Evolutionary conservation across 1,140 invertebrate genomes (phyloP), one percentile per base, ranked within the genome.

Genomic region (Mylabris phalerata): DNA sequence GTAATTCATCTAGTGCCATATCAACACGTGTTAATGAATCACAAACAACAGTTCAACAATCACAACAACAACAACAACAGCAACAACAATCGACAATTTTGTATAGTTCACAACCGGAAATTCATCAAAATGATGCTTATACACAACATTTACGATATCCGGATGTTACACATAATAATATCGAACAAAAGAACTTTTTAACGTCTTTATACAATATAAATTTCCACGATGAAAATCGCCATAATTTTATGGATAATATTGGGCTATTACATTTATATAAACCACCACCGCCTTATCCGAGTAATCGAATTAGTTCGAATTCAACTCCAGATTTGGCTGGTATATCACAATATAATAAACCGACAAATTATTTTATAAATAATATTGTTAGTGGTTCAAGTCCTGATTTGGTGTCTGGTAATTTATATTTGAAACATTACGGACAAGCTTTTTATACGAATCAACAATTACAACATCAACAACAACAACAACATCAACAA

Each of bases 311-410:
- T 19, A 87, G 85, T 59, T 89, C 85, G 43, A 86, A 85, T 61
- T 90, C 88, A 5, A 92, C 88, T 0, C 90, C 90, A 1, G 89
- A 92, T 75, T 73, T 92, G 50, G 89, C 89, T 0, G 79, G 83
- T 9, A 83, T 83, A 3, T 82, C 82, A 27, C 79, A 79, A 68
- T 75, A 70, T 46, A 40, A 62, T 19, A 70, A 73, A 55, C 63
- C 66, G 7, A 64, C 65, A 9, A 55, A 46, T 42, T 48, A 67
- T 38, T 73, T 71, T 42, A 60, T 69, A 55, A 67, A 67, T 59
- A 69, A 65, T 11, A 78, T 86, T 63, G 85, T 87, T 1, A 84
- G 84, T 5, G 86, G 85, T 1, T 87, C 85, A 5, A 89, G 87
- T 72, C 87, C 88, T 0, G 88, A 90, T 77, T 72, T 90, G 57